Base-by-base conservation (phyloP, 2,797 vertebrate genomes). In the Clarias pachynema region DNA sequence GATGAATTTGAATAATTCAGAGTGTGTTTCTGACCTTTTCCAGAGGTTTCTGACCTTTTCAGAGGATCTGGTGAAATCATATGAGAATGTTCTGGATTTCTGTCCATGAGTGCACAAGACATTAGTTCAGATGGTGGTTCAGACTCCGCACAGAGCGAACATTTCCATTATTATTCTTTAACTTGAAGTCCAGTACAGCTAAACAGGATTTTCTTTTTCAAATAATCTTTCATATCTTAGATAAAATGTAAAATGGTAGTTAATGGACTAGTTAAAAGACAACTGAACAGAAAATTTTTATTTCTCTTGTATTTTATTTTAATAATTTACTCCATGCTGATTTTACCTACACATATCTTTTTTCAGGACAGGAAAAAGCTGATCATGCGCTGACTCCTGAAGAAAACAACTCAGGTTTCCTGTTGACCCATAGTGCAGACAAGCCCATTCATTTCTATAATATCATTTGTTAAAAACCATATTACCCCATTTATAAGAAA, bases 291-390 rank as follows among this genome's bases (percentile, higher is more conserved):
- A 20, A 57, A 31, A 20, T 37, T 9, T 62, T 16, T 79, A 79
- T 60, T 79, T 34, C 20, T 16, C 12, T 79, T 63, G 26, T 0
- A 22, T 22, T 24, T 20, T 37, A 22, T 31, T 78, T 59, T 16
- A 26, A 24, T 9, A 16, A 20, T 63, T 63, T 63, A 63, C 24
- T 37, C 31, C 57, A 16, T 4, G 57, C 12, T 37, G 75, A 60
- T 65, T 89, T 82, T 89, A 85, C 49, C 80, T 84, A 80, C 81
- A 66, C 82, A 31, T n/a, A n/a, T n/a, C n/a, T n/a, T 69, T 31
- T 69, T 37, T 85, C 44, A 40, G 37, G 37, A 40, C 37, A 40
- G 6, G 0, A 40, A 40, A 40, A 40, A 40, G 0, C 6, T 40
- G 37, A 40, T 40, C 5, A 44, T 44, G 40, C 40, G 14, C 31